Base-by-base conservation (phyloP, 2,888 invertebrate genomes). In the Xylota sylvarum region DNA sequence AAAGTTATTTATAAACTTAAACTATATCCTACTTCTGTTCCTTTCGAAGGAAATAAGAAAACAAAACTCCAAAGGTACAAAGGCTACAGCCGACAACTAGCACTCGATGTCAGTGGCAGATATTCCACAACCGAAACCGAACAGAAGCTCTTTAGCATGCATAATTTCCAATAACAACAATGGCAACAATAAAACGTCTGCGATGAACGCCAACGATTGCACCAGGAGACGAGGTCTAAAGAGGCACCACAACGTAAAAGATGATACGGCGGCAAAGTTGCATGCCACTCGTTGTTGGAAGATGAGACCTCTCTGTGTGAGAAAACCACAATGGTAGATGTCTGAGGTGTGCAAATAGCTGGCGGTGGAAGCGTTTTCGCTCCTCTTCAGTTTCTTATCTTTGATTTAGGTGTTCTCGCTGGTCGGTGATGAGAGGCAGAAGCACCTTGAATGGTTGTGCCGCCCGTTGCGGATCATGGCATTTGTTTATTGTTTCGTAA, bases 401-500 rank as follows among this genome's bases (percentile, higher is more conserved):
- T 65, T 77, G 81, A 86, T 85, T 76, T 70, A 67, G 74, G 69
- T 82, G 72, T 69, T 74, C 73, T 58, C 58, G 74, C 58, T 76
- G 64, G 64, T 35, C 64, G 56, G 58, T 65, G 64, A 84, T 79
- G 84, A 70, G 64, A 58, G 65, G 60, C 27, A 78, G 37, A 72
- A 48, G 73, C 62, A 69, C 48, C 73, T 84, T 74, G 85, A 80
- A 72, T 80, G 65, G 60, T 10, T 58, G 52, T 77, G 86, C 77
- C 80, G 77, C 73, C 69, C 35, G 73, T 46, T 67, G 73, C 37
- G 50, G 72, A 82, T 74, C 78, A 69, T 69, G 77, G 73, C 56
- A 82, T 87, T 87, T 78, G 78, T 82, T 87, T 78, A 82, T 78
- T 78, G 86, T 82, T 78, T 78, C 78, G 77, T 82, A 82, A 82